phyloP scores from a whole-genome alignment of 2,797 vertebrate species.

The Sebastes flavidus region DNA sequence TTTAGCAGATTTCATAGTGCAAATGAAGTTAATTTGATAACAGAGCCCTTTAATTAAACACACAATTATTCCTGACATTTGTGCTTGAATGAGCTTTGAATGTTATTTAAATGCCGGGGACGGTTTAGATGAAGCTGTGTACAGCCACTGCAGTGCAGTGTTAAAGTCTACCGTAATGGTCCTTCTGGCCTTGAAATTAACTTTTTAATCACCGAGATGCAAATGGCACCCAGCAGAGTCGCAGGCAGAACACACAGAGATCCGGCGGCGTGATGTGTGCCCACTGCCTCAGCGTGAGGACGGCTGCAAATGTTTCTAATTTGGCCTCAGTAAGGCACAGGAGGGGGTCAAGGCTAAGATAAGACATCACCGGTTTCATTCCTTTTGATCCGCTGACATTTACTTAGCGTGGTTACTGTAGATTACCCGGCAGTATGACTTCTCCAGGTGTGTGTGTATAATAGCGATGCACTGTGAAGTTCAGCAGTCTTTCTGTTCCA shows the following conservation, averaged over 20 bases:
- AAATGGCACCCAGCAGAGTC: not conserved
- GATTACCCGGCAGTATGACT: not conserved
- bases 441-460: not conserved
- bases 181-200: not conserved
- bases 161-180: not conserved
- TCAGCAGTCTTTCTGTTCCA: not conserved
- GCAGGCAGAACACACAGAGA: not conserved
- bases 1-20: not conserved
- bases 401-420: not conserved
- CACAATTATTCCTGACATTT: constrained; percentile 18
- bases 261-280: not conserved
- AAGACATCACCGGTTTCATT: not conserved
- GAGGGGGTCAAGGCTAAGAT: constrained; percentile 5
- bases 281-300: not conserved
- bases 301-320: constrained; percentile 11
- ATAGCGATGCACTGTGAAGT: not conserved
- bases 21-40: constrained; percentile 17
- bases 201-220: constrained; percentile 9
- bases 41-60: constrained; percentile 19
- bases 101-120: not conserved
- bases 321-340: not conserved
- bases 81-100: not conserved
- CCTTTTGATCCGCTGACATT: constrained; percentile 34
- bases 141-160: not conserved
- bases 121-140: not conserved